Percentiles rank a stretch among this genome's conserved stretches.
These are phyloP conservation scores for human (Homo sapiens) DNA, from an alignment of 2,113 vertebrate genomes.

Conservation along the genomic window GRCh38 chr1:240776501-240777000, in stretches of 20 bases:
- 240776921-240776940: background rate
- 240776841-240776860: background rate
- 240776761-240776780: background rate
- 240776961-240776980: background rate
- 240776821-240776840: background rate
- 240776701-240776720: background rate
- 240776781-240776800: background rate
- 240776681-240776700: background rate
- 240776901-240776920: background rate
- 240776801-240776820: background rate
- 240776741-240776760: background rate
- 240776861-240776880: slow-evolving; percentile 20
- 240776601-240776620: slow-evolving; percentile 10
- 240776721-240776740: background rate
- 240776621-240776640: slow-evolving; percentile 1
- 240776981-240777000: background rate
- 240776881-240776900: background rate
- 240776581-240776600: background rate
- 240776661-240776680: background rate
- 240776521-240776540: slow-evolving; percentile 58
- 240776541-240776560: slow-evolving; percentile 68
- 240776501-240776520: slow-evolving; percentile 74
- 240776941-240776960: background rate
- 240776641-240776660: background rate
- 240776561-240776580: slow-evolving; percentile 13